phyloP scores from a whole-genome alignment of 2,888 invertebrate species.

The Tenthredo scrophulariae region DNA sequence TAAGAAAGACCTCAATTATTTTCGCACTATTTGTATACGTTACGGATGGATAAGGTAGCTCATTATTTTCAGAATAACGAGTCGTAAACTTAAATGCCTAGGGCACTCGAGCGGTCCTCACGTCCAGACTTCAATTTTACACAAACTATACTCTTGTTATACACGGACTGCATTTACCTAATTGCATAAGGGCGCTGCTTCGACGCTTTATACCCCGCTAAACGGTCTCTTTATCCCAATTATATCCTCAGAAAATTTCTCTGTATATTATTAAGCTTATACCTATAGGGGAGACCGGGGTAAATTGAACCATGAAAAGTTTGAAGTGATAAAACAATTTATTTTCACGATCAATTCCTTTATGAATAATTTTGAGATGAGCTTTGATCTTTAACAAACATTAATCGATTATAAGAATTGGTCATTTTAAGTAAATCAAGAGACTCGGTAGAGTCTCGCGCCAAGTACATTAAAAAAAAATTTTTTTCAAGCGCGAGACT shows the following conservation, averaged over 20 bases:
- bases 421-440: too few relatives aligned
- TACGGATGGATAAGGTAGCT: not conserved
- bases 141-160: not conserved
- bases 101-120: not conserved
- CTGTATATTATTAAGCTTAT: not conserved
- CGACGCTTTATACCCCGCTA: not conserved
- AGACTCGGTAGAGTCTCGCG: too few relatives aligned
- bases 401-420: too few relatives aligned
- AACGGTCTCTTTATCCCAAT: conserved; percentile 36
- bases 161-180: conserved; percentile 28
- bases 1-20: conserved; percentile 21
- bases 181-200: conserved; percentile 28
- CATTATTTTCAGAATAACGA: conserved; percentile 32
- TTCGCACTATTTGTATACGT: not conserved
- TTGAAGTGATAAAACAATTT: too few relatives aligned
- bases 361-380: too few relatives aligned
- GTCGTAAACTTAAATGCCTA: conserved; percentile 27
- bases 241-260: conserved; percentile 9
- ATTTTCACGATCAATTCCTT: too few relatives aligned
- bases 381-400: too few relatives aligned
- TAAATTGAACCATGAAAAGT: too few relatives aligned
- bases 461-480: too few relatives aligned
- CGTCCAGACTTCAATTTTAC: not conserved
- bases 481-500: too few relatives aligned
- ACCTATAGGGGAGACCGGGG: too few relatives aligned